Conservation (phyloP, 1,140 invertebrate species). For the Anoplolepis gracilipes region DNA sequence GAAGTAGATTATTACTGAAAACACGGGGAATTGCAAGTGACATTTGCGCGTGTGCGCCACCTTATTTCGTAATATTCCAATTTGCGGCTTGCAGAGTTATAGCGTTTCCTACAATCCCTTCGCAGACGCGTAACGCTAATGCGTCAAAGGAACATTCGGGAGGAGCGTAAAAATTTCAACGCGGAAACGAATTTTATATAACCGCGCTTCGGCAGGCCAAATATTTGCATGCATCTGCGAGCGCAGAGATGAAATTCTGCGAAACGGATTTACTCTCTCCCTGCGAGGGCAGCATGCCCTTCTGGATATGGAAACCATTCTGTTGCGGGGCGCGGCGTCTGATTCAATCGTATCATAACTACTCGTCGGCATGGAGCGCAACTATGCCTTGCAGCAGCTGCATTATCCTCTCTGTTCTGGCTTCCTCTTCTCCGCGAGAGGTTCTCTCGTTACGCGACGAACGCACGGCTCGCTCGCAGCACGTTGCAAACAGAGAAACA, state of each 20-base stretch:
- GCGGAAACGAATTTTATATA: conserved; percentile 1
- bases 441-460: conserved; percentile 33
- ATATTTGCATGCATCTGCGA: conserved; percentile 50
- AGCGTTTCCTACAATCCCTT: neutral
- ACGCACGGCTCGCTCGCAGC: neutral
- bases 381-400: conserved; percentile 12
- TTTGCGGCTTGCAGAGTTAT: neutral
- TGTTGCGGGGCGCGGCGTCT: conserved; percentile 12
- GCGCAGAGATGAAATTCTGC: conserved; percentile 48
- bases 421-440: neutral
- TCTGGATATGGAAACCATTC: conserved; percentile 21
- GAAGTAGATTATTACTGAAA: neutral
- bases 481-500: conserved; percentile 25
- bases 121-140: conserved; percentile 12
- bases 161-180: conserved; percentile 20
- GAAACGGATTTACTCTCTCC: conserved; percentile 47
- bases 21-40: neutral
- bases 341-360: conserved; percentile 62
- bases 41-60: neutral
- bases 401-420: conserved; percentile 18
- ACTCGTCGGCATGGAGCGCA: conserved; percentile 11
- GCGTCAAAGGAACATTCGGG: conserved; percentile 20
- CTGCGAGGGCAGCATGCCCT: neutral
- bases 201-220: neutral
- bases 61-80: neutral